Evolutionary conservation across 2,797 vertebrate genomes (phyloP).

Genomic region (Chelonia mydas): DNA sequence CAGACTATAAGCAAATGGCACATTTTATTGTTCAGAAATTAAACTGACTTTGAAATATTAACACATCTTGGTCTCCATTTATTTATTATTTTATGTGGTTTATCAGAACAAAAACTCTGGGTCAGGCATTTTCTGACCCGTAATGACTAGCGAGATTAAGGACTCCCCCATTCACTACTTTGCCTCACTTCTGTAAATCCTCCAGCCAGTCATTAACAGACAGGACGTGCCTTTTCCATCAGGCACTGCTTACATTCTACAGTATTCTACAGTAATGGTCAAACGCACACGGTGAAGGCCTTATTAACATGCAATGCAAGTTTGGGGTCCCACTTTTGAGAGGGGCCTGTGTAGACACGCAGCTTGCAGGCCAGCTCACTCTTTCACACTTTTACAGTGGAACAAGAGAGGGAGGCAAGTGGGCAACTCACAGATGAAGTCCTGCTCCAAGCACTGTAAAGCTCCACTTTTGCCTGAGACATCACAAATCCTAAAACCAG

Average conservation of each 20-base stretch:
- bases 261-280: background rate
- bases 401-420: background rate
- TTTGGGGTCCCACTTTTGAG: background rate
- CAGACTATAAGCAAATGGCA: accelerated
- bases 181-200: accelerated
- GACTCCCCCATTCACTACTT: accelerated
- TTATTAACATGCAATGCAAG: background rate
- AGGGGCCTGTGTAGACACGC: background rate
- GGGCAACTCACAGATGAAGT: background rate
- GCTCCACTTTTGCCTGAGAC: background rate
- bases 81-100: background rate
- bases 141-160: background rate
- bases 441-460: background rate
- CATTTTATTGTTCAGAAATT: background rate
- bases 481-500: background rate
- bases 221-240: background rate
- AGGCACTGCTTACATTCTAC: background rate
- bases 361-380: background rate
- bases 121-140: background rate
- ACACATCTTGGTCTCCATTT: accelerated
- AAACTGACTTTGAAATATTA: background rate
- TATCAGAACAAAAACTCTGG: background rate
- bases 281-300: background rate
- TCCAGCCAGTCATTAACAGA: background rate
- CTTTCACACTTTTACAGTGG: background rate